Base-by-base conservation (phyloP, 2,888 invertebrate species). In the Lagria hirta region DNA sequence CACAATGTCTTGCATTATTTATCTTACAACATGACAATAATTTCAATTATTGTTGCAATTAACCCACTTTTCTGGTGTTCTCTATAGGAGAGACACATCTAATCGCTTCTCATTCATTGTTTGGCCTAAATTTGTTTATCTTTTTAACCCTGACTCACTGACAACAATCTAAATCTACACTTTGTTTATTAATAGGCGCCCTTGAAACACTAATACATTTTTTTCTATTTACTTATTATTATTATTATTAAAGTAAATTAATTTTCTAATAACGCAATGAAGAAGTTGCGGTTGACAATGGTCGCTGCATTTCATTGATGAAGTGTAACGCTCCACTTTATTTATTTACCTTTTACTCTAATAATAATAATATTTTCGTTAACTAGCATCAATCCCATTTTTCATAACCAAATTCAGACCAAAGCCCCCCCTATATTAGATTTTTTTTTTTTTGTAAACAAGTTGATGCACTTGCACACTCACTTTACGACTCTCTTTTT, bases 111-210 rank as follows among this genome's bases (percentile, higher is more conserved):
- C 30, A 40, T 30, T 33, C 17, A 40, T 16, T 13, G 11, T 30
- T 26, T 38, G 48, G 26, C 48, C 48, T 43, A 48, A 48, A 43
- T 43, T 18, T n/a, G 15, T 34, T 48, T 48, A 48, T 48, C 48
- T 34, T 26, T 38, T 32, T 45, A 48, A 48, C 48, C 48, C 41
- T 44, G 48, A 48, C 48, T 44, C 14, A 45, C 35, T 48, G 36
- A 44, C 29, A 40, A 42, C 34, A 22, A 46, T 46, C 40, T 27
- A 45, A 40, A 34, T 45, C 28, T 44, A 21, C 18, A 17, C 20
- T 22, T 16, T 14, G 18, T 24, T 16, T n/a, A n/a, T n/a, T n/a
- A n/a, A n/a, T 27, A 3, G 4, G 2, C 21, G 35, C 16, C 40
- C 46, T 46, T 46, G 41, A 41, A 46, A 28, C 22, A 29, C 8